Conservation (phyloP, 2,113 vertebrate genomes). For the Lasiurus borealis region DNA sequence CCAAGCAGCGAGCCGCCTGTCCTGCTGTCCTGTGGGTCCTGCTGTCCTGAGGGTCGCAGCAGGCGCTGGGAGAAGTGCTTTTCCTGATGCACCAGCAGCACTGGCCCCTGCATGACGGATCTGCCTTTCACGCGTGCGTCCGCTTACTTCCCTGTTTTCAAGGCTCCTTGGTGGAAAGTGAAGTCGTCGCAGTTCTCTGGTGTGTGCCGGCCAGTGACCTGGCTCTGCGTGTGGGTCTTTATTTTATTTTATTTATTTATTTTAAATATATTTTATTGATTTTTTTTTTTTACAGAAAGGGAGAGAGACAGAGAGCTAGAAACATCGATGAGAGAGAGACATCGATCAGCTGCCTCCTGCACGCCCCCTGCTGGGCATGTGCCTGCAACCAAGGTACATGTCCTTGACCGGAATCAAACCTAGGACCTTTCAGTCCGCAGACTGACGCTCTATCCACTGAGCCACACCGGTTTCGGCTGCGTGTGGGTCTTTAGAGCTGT, state of each 20-base stretch:
- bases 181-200: slow-evolving; percentile 37
- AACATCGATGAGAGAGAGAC: no score
- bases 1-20: slow-evolving; percentile 84
- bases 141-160: slow-evolving; percentile 71
- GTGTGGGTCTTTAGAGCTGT: not conserved
- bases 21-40: not conserved
- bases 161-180: slow-evolving; percentile 77
- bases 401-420: no score
- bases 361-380: no score
- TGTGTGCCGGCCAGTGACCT: not conserved
- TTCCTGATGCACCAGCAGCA: slow-evolving; percentile 76
- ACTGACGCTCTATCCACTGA: no score
- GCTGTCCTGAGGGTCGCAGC: slow-evolving; percentile 1
- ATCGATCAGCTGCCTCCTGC: no score
- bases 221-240: not conserved
- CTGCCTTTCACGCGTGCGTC: no score
- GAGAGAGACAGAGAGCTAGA: no score
- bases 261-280: no score
- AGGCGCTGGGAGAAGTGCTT: slow-evolving; percentile 66
- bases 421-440: no score
- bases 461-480: no score
- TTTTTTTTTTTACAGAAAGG: no score
- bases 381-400: no score
- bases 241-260: not conserved
- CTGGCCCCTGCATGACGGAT: slow-evolving; percentile 73